Base-by-base conservation (phyloP, 2,113 vertebrate genomes). In the Ramphastos sulfuratus region DNA sequence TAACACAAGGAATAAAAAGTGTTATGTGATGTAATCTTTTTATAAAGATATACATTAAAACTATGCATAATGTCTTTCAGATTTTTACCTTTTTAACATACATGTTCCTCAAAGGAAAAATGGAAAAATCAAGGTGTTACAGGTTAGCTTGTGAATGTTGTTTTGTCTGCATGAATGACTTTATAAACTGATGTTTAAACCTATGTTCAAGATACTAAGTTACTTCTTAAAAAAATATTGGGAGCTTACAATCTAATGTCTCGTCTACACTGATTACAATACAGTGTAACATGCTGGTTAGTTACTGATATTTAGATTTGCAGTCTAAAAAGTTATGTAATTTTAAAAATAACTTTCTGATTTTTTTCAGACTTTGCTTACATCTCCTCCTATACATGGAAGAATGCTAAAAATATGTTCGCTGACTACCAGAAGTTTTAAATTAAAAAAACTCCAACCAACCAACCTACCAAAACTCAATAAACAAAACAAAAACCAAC, bases 281-380 rank as follows among this genome's bases (percentile, higher is more conserved):
- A 85, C 8, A 82, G 85, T 25, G 55, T 30, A 69, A 78, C 15
- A 74, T 35, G 76, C 65, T 46, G 44, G 25, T 31, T 50, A 72
- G 18, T 81, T 33, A 87, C 50, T 92, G 86, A 87, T 89, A 93
- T 56, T 71, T 97, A 96, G n/a, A 84, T 92, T 69, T 88, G 42
- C 71, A 73, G 88, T 75, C 58, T 71, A 74, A 60, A 79, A 95
- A 72, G 48, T 91, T 89, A 91, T 61, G 69, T 92, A 94, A 88
- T 28, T 50, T 52, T 54, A n/a, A 39, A 61, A 95, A 80, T 75
- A 77, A 94, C 35, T 77, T 60, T 81, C 72, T 46, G 16, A 54
- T 52, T 19, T 25, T 80, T n/a, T 75, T 44, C 77, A 77, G 44
- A 21, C 58, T 72, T 91, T 78, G 91, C 39, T 76, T 63, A 52